Percentiles rank a stretch among this genome's conserved stretches.
phyloP scores from a whole-genome alignment of 1,140 invertebrate species.

The Brachionus angularis region DNA sequence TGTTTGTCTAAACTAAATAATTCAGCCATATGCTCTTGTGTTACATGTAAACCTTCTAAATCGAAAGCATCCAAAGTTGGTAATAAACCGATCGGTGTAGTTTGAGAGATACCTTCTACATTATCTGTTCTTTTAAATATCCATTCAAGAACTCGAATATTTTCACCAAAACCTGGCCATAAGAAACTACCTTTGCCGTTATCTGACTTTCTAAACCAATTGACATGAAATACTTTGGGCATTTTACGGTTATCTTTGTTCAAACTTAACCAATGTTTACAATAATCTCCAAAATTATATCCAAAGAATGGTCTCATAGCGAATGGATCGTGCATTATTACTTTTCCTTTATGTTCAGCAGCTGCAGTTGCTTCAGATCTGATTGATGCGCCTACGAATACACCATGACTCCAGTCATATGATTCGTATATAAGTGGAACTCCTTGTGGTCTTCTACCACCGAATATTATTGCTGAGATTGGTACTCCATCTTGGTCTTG shows the following conservation, averaged over 20 bases:
- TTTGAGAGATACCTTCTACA: constrained; percentile 61
- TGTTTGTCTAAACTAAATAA: constrained; percentile 80
- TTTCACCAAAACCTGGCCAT: constrained; percentile 97
- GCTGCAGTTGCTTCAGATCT: constrained; percentile 96
- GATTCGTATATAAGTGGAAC: constrained; percentile 91
- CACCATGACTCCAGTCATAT: constrained; percentile 87
- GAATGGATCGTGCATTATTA: constrained; percentile 97
- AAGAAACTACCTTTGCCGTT: constrained; percentile 66
- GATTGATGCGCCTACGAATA: constrained; percentile 89
- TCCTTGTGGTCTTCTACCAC: constrained; percentile 80
- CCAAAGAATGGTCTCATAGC: constrained; percentile 99
- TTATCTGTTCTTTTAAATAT: constrained; percentile 73
- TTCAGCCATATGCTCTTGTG: constrained; percentile 68
- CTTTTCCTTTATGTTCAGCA: constrained; percentile 88
- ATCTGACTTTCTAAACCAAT: constrained; percentile 84
- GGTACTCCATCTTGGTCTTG: constrained; percentile 72
- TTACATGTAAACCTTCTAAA: constrained; percentile 64
- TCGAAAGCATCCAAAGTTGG: constrained; percentile 63
- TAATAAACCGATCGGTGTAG: constrained; percentile 53
- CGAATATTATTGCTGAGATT: constrained; percentile 92
- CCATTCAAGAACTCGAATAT: constrained; percentile 92
- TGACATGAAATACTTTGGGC: constrained; percentile 93
- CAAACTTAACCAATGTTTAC: constrained; percentile 89
- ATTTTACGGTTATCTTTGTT: constrained; percentile 63
- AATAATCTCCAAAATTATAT: constrained; percentile 95